Base-by-base conservation (phyloP, 2,113 vertebrate species). In the Grus americana region DNA sequence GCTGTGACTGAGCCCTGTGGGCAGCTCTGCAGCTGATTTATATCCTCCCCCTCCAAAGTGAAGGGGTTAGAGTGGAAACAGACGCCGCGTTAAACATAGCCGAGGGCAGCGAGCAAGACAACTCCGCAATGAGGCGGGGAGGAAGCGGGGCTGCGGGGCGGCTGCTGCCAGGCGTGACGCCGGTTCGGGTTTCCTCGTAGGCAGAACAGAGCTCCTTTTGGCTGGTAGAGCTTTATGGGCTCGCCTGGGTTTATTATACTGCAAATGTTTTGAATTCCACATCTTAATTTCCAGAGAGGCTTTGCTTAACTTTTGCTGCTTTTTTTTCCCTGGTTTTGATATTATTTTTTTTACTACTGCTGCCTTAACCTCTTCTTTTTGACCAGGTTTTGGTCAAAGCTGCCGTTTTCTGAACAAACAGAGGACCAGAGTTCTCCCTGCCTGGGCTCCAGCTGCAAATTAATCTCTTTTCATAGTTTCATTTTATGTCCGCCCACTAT, bases 181-280 rank as follows among this genome's bases (percentile, higher is more conserved):
- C 81, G 95, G 34, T 19, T 90, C 75, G 81, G 68, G 49, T 95
- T 96, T 96, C 96, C 95, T 97, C 34, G 7, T 10, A 27, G 93
- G 86, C 86, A 94, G 84, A 96, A 92, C 97, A 95, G 86, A 94
- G 91, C 91, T 90, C 62, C 93, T 86, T 96, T 96, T 92, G 96
- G 79, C 91, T 70, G 40, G 19, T 27, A 72, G 73, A 80, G 90
- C 95, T 96, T 97, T 94, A 95, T 83, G 87, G 86, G 89, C 93
- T 96, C 66, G 85, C 81, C 74, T 93, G 92, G 66, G 75, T 93
- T 96, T 91, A 95, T 96, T 97, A 95, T 66, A 63, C 83, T 94
- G 94, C 89, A 44, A 96, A 97, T 97, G 92, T 91, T 97, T 97
- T 89, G 92, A 95, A 97, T 97, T 95, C 97, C 92, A 95, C 79